Percentiles rank a stretch among this genome's conserved stretches.
These are phyloP conservation scores for Trachelus troglodyta DNA, from an alignment of 2,888 invertebrate genomes.

Conservation along the genomic window DNA sequence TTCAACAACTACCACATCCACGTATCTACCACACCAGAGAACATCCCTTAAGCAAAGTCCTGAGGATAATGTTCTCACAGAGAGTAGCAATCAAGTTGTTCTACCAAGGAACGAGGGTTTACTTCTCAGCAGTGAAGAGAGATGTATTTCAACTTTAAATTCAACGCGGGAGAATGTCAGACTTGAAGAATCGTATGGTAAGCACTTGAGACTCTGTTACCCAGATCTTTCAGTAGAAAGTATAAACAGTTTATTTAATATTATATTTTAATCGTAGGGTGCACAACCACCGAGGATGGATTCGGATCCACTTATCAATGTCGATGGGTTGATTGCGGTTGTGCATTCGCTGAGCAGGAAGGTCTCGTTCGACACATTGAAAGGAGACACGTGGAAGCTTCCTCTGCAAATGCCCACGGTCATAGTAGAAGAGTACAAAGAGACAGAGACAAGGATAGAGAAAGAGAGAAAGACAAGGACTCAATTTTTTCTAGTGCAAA, in stretches of 20 bases:
- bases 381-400: slow-evolving; percentile 83
- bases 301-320: slow-evolving; percentile 70
- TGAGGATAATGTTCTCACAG: slow-evolving; percentile 1
- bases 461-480: slow-evolving; percentile 27
- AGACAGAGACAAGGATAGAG: slow-evolving; percentile 47
- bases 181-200: slow-evolving; percentile 44
- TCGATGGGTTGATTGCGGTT: slow-evolving; percentile 88
- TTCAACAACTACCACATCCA: slow-evolving; percentile 14
- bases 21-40: slow-evolving; percentile 15
- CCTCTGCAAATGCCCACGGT: slow-evolving; percentile 41
- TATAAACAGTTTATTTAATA: slow-evolving; percentile 9
- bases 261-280: slow-evolving; percentile 28
- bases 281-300: slow-evolving; percentile 38
- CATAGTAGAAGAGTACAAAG: slow-evolving; percentile 51
- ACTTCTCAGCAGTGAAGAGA: slow-evolving; percentile 49
- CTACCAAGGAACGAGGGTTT: slow-evolving; percentile 65
- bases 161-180: slow-evolving; percentile 26
- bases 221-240: neutral
- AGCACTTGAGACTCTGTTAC: slow-evolving; percentile 16
- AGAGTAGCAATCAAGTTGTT: slow-evolving; percentile 64
- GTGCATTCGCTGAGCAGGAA: slow-evolving; percentile 82
- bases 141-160: slow-evolving; percentile 1
- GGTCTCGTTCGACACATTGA: slow-evolving; percentile 87
- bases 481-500: slow-evolving; percentile 7
- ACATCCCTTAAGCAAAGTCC: neutral